Base-by-base conservation (phyloP, 2,888 invertebrate species). In the Mylabris sibirica region DNA sequence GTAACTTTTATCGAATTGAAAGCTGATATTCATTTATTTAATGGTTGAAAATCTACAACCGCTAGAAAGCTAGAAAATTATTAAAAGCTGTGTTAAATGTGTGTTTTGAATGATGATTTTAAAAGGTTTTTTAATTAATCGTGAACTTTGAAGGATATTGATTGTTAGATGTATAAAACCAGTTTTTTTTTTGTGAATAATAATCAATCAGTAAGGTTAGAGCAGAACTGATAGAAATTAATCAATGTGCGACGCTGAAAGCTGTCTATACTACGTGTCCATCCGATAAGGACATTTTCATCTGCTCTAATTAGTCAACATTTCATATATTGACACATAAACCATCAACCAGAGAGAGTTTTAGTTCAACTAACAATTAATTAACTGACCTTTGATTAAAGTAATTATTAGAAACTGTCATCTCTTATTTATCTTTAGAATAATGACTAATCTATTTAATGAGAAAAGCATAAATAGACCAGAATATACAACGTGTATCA, bases 91-190 rank as follows among this genome's bases (percentile, higher is more conserved):
- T 26, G 14, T 26, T 26, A 26, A 26, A 26, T 14, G 14, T 22
- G 22, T 49, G 26, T 60, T 44, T n/a, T 35, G 14, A 65, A 30
- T 59, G 17, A 3, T 12, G 24, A 60, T 35, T 30, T 41, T 20
- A 26, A 65, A 65, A 41, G 41, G 60, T 12, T 30, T 17, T 63
- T 17, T 63, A 41, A 63, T 49, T 53, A 63, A 63, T 53, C 5
- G 14, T 57, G 57, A 14, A 57, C n/a, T 57, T 57, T 57, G 57
- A 57, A n/a, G 26, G 26, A 57, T 57, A 57, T 57, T 57, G 57
- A 57, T 57, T 57, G 57, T n/a, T 26, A 24, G 12, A 24, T 57
- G 57, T 4, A 57, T 24, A 22, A 57, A 57, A 57, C 14, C 57
- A 5, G 26, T 5, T 5, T 57, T 57, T 26, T 14, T 14, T 57